Percentiles rank a stretch among this genome's conserved stretches.
Conservation (phyloP, 2,888 invertebrate species). For the Heliothis peltigera region DNA sequence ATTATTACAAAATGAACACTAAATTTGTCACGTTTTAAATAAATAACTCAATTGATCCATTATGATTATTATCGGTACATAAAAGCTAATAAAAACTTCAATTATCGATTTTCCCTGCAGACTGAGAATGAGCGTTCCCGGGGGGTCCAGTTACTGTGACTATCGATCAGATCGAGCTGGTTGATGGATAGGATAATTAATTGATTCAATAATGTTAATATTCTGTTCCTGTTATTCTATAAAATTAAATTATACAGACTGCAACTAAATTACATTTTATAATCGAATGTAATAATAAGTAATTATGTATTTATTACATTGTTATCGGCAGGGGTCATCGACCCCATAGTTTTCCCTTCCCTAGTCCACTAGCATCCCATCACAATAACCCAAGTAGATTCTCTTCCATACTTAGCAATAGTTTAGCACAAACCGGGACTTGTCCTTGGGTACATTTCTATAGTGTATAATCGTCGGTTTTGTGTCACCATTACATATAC, state of each 20-base stretch:
- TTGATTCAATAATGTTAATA: not conserved
- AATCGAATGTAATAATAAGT: too few relatives aligned
- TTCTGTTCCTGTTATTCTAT: not conserved
- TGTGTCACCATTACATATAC: too few relatives aligned
- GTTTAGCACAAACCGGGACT: too few relatives aligned
- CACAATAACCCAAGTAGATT: too few relatives aligned
- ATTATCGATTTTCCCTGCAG: slow-evolving; percentile 27
- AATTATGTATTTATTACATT: too few relatives aligned
- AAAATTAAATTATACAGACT: not conserved
- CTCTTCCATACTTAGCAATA: too few relatives aligned
- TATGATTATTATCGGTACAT: not conserved
- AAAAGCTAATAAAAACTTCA: slow-evolving; percentile 22
- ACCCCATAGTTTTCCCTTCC: too few relatives aligned
- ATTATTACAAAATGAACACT: not conserved
- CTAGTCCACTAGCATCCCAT: too few relatives aligned
- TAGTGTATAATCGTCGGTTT: too few relatives aligned
- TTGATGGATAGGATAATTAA: not conserved
- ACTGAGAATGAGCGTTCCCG: slow-evolving; percentile 24
- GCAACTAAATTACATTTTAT: too few relatives aligned
- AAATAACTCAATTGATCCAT: not conserved
- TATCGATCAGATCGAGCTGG: not conserved
- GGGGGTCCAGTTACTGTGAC: slow-evolving; percentile 24
- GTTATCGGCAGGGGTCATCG: too few relatives aligned
- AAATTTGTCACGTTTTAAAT: not conserved
- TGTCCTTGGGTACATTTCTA: too few relatives aligned